Base-by-base conservation (phyloP, 2,888 invertebrate species). In the Apotomis betuletana region DNA sequence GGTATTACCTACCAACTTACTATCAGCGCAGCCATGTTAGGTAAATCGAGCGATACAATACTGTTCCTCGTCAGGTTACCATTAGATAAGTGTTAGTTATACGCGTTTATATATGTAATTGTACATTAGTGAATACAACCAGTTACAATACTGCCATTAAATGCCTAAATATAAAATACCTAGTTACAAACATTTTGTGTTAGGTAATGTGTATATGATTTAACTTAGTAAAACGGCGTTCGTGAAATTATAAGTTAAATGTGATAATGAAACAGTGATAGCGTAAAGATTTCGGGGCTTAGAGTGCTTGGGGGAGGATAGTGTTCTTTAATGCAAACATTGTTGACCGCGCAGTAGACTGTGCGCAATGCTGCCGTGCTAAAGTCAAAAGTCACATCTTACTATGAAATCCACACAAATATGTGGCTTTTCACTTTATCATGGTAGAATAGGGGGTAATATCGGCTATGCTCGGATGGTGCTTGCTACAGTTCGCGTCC, bases 111-210 rank as follows among this genome's bases (percentile, higher is more conserved):
- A 91, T 81, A 90, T 65, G 65, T 65, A 89, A 90, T 82, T 90
- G 88, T 77, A 78, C 77, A 87, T 90, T 88, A 90, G 87, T 78
- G 87, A 86, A 88, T 83, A 90, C 89, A 92, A 92, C 90, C 92
- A 90, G 90, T 92, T 90, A 90, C 88, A 85, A 90, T 89, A 92
- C 92, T 92, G 93, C 93, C 93, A 92, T 93, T 87, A 90, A 91
- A 92, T 93, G 93, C 92, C 92, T 93, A 92, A 92, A 87, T 91
- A 72, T 72, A 72, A 68, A 15, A 63, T 68, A 67, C 61, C 49
- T 71, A 91, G 87, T 86, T 90, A 86, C 81, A 83, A 85, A 85
- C 84, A 87, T 72, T 83, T 87, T 85, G 84, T 89, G 90, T 76
- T 73, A 49, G 49, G 49, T 49, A 57, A 65, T 74, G 74, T 85